Evolutionary conservation across 2,888 invertebrate genomes (phyloP).

Genomic region (Sesia apiformis): DNA sequence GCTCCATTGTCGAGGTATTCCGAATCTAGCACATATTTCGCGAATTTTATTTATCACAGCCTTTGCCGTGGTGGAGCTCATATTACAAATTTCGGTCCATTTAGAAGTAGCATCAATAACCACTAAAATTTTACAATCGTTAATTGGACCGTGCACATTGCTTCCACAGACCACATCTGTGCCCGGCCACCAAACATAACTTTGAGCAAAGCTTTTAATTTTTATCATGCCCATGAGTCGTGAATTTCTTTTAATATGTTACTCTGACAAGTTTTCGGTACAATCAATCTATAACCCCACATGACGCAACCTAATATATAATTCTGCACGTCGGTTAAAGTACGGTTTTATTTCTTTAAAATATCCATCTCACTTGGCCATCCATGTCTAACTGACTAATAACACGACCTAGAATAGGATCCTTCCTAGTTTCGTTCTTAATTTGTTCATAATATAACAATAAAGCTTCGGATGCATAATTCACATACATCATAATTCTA

Average conservation of each 20-base stretch:
- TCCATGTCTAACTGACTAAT: neutral
- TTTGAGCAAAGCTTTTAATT: slow-evolving; percentile 11
- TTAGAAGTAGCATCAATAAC: slow-evolving; percentile 2
- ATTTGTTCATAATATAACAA: slow-evolving; percentile 1
- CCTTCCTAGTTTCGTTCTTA: neutral
- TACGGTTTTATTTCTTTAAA: neutral
- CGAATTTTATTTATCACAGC: neutral
- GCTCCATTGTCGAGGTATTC: neutral
- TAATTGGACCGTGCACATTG: slow-evolving; percentile 2
- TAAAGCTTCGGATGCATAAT: neutral
- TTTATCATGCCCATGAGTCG: slow-evolving; percentile 13
- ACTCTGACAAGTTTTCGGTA: slow-evolving; percentile 5
- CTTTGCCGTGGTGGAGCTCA: neutral
- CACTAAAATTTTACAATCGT: neutral
- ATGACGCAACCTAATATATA: slow-evolving; percentile 7
- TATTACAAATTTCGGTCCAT: slow-evolving; percentile 3
- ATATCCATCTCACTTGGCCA: neutral
- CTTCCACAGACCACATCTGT: slow-evolving; percentile 7
- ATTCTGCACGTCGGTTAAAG: slow-evolving; percentile 1
- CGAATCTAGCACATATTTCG: neutral
- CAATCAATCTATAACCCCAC: slow-evolving; percentile 12
- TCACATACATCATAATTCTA: too few relatives aligned
- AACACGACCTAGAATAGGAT: neutral
- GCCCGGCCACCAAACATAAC: slow-evolving; percentile 16
- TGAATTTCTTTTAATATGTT: slow-evolving; percentile 6